Evolutionary conservation across 2,888 invertebrate species (phyloP).

Genomic region (Cecidostiba fungosa): DNA sequence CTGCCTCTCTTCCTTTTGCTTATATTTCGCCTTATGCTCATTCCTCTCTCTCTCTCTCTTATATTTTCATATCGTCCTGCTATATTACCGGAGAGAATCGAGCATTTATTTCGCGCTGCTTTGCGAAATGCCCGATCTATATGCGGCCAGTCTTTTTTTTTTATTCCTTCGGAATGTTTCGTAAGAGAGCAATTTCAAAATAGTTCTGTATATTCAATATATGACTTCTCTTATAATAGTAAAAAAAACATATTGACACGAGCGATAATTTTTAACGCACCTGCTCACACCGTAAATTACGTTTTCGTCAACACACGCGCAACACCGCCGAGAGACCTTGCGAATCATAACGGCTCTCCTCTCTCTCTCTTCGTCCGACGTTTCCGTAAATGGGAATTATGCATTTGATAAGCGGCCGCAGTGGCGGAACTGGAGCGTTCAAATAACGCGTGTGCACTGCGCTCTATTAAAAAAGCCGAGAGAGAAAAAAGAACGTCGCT

Average conservation of each 20-base stretch:
- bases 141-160: slow-evolving; percentile 18
- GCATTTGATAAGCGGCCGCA: slow-evolving; percentile 75
- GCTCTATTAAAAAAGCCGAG: slow-evolving; percentile 57
- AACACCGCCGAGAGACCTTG: background rate
- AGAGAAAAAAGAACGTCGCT: background rate
- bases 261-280: background rate
- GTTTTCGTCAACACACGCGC: background rate
- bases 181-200: slow-evolving; percentile 21
- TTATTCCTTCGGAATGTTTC: background rate
- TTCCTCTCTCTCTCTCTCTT: too few relatives aligned
- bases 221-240: too few relatives aligned
- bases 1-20: background rate
- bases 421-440: slow-evolving; percentile 75
- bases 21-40: slow-evolving; percentile 25
- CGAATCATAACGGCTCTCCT: slow-evolving; percentile 3
- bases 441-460: slow-evolving; percentile 72
- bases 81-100: slow-evolving; percentile 23
- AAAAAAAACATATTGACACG: background rate
- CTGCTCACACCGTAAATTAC: background rate
- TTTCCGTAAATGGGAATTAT: slow-evolving; percentile 77
- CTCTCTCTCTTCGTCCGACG: slow-evolving; percentile 59
- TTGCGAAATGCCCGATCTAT: background rate
- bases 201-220: background rate
- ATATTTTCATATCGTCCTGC: slow-evolving; percentile 49
- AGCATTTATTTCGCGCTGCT: slow-evolving; percentile 43